Conservation (phyloP, 2,113 vertebrate genomes). For the Amia ocellicauda region DNA sequence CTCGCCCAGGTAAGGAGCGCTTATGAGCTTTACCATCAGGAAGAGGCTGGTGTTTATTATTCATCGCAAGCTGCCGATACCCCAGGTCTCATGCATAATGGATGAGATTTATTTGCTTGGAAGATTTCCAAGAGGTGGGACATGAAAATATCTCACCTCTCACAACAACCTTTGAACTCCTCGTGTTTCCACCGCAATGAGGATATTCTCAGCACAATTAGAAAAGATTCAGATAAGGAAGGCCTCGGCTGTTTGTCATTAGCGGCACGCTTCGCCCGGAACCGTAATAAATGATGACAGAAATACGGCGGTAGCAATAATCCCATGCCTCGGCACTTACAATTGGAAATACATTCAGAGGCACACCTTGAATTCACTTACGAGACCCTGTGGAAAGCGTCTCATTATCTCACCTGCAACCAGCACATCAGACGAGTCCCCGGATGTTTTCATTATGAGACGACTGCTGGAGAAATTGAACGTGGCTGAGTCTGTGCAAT, state of each 20-base stretch:
- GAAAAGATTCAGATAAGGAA: neutral
- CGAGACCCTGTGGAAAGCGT: no score
- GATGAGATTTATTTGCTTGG: conserved; percentile 11
- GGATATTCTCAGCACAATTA: neutral
- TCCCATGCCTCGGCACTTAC: no score
- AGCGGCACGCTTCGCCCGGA: neutral
- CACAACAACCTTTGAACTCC: neutral
- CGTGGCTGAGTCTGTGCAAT: no score
- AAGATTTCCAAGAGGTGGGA: neutral
- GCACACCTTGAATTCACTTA: no score
- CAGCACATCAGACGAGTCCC: no score
- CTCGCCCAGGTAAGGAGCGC: no score
- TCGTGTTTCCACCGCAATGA: neutral
- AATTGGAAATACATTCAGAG: no score
- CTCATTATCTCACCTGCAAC: no score
- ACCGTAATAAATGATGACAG: neutral
- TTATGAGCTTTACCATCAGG: no score
- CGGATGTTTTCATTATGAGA: no score
- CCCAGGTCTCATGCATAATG: conserved; percentile 2
- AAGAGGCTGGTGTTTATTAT: conserved; percentile 16
- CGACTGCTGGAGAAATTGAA: no score
- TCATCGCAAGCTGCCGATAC: conserved; percentile 1
- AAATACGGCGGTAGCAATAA: no score
- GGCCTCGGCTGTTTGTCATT: neutral
- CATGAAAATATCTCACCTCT: conserved; percentile 2